Base-by-base conservation (phyloP, 2,797 vertebrate genomes). In the Microctenopoma steveboyesi region DNA sequence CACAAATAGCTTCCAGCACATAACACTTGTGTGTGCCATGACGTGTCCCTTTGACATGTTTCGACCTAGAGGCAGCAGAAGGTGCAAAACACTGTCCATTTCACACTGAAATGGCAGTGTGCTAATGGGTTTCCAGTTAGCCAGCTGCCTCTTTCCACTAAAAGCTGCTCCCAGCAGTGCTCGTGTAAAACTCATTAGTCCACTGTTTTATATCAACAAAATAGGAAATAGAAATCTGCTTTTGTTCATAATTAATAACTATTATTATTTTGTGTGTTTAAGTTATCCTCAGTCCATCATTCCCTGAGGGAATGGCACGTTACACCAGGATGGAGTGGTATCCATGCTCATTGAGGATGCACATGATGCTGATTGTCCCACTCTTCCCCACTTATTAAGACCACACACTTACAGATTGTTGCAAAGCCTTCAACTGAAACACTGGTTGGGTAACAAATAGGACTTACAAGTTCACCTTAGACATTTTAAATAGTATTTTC, bases 111-210 rank as follows among this genome's bases (percentile, higher is more conserved):
- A 25, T 46, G 45, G n/a, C 45, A 46, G 28, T 3, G 47, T 46
- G 61, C 53, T 66, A 76, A 69, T 69, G 55, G 18, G 11, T 59
- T 37, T 6, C 69, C n/a, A 46, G n/a, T 49, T 51, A 61, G 5
- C 6, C 6, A 15, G 25, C 2, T 2, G 10, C 18, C 28, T 33
- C 37, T 40, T 22, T 33, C 1, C 13, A 3, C 6, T 61, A n/a
- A 60, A 40, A 53, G 40, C 35, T n/a, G 1, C 10, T 50, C 14
- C n/a, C 9, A 9, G 15, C 14, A 43, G 35, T 5, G 14, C 43
- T 11, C 46, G 25, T 46, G 27, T n/a, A 50, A 37, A 3, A 7
- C 25, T 49, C 27, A 13, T 27, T 12, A 27, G 48, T 27, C 22
- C 4, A 27, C 10, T 49, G 27, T 27, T 27, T 5, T 5, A 27